Evolutionary conservation across 2,888 invertebrate genomes (phyloP).

Genomic region (Candidula unifasciata): DNA sequence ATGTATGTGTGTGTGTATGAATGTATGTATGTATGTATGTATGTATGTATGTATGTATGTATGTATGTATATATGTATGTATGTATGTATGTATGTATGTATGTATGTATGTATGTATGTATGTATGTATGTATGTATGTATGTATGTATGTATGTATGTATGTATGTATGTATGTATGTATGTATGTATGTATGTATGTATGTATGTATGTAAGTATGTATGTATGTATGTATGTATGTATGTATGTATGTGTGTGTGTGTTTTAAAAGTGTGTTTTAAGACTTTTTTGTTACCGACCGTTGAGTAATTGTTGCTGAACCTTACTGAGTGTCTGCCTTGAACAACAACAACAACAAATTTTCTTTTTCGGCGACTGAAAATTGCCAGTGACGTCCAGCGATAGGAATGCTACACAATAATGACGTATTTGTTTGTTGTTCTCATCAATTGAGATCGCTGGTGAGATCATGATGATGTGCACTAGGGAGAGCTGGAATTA

Average conservation of each 20-base stretch:
- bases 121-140: constrained; percentile 5
- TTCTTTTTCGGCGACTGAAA: too few species aligned
- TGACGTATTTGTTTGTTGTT: too few species aligned
- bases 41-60: not conserved
- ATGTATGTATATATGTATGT: not conserved
- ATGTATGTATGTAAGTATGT: not conserved
- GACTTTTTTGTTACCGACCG: too few species aligned
- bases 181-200: constrained; percentile 25
- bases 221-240: not conserved
- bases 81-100: constrained; percentile 9
- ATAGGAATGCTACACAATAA: too few species aligned
- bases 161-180: constrained; percentile 25
- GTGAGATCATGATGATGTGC: too few species aligned
- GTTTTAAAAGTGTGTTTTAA: too few species aligned
- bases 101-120: constrained; percentile 19
- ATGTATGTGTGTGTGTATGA: constrained; percentile 19
- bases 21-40: constrained; percentile 35
- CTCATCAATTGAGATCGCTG: too few species aligned
- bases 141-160: not conserved
- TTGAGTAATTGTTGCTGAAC: too few species aligned
- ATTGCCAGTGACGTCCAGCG: too few species aligned
- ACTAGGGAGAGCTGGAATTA: too few species aligned
- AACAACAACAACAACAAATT: too few species aligned
- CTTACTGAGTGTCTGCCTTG: too few species aligned
- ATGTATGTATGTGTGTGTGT: not conserved